Conservation (phyloP, 2,113 vertebrate genomes). For the Columbina picui region DNA sequence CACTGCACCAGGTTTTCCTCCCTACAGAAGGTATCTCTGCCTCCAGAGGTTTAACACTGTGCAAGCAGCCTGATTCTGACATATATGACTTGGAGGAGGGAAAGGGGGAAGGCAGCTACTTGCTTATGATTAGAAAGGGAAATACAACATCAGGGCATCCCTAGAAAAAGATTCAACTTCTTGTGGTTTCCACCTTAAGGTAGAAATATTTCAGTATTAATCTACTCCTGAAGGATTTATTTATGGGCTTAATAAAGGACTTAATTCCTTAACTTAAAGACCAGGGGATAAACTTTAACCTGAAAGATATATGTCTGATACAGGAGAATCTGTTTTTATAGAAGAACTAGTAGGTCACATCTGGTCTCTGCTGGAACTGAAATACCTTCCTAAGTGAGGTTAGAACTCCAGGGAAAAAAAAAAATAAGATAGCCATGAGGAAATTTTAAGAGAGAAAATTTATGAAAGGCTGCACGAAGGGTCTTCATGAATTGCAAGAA, state of each 20-base stretch:
- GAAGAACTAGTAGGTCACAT: neutral
- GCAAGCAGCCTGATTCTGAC: neutral
- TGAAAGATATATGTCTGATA: neutral
- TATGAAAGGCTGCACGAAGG: neutral
- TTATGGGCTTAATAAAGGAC: neutral
- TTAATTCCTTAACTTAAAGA: neutral
- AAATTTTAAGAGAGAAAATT: neutral
- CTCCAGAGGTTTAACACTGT: neutral
- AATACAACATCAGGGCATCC: neutral
- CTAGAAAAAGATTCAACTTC: neutral
- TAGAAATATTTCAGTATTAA: neutral
- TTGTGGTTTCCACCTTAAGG: neutral
- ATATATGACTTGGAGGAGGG: neutral
- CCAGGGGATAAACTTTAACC: neutral
- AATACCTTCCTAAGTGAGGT: neutral
- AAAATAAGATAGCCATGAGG: neutral
- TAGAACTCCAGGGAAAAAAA: neutral
- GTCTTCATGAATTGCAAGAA: neutral
- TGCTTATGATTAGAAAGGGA: neutral
- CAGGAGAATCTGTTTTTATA: neutral
- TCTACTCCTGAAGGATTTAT: neutral
- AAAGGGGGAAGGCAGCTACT: neutral
- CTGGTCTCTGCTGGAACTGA: neutral
- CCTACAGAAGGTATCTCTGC: neutral
- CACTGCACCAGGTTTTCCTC: neutral